Evolutionary conservation across 2,797 vertebrate genomes (phyloP), one percentile per base, ranked within the genome.

Genomic region (Phrynocephalus vlangalii): DNA sequence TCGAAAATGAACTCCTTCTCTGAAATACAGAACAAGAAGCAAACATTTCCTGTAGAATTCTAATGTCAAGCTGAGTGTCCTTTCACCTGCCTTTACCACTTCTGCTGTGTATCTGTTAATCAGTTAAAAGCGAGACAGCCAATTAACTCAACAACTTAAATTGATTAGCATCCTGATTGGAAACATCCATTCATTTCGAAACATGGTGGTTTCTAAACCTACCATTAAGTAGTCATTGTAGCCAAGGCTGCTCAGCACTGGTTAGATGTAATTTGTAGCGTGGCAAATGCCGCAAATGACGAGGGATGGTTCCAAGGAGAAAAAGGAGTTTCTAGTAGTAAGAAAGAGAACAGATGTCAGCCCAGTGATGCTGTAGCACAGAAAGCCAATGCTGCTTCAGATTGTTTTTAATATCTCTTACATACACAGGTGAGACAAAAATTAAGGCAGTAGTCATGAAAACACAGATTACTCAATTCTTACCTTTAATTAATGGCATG

Each of bases 91-190:
- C 81, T 71, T 78, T 71, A 48, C n/a, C 73, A 33, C 6, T 70
- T 83, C 81, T 79, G 60, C 75, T 13, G 9, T 38, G 16, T 71
- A 10, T 87, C 75, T 79, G 67, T 71, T 84, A 84, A 79, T 79
- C 75, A 72, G 82, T 83, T 83, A 83, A 78, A 78, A 88, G 50
- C 87, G 52, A 72, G 82, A 72, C 67, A 79, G 44, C 44, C 83
- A 87, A 87, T 87, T 87, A 87, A 88, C 50, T 79, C 33, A 82
- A 79, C 50, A 87, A 70, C 67, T 79, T 79, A 60, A 60, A 71
- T 79, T 84, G 81, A 88, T 72, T 79, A 84, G 11, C 75, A 79
- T 56, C 24, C 66, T 84, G 71, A 88, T 50, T 88, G 50, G 67
- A 87, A 83, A 79, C 33, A 84, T 79, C 50, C 26, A 33, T 44